Evolutionary conservation across 2,113 vertebrate species (phyloP), one percentile per base, ranked within the genome.

Genomic region (Chionodraco myersi): DNA sequence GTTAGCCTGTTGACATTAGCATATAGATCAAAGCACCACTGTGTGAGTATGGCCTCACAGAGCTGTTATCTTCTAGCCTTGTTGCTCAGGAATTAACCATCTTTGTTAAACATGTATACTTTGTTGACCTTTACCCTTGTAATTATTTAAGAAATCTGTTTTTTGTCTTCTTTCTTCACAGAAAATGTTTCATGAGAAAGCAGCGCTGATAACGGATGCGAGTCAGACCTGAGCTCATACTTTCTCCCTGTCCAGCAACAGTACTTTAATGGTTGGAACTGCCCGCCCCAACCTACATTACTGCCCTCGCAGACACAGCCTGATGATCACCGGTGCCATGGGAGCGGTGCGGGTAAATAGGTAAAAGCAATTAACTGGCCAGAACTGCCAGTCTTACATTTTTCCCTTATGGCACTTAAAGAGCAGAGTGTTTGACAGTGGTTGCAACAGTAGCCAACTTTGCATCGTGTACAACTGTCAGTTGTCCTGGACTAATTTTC

Each of bases 281-380:
- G 83, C 85, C 78, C 80, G 85, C 84, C 90, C 90, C 84, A 88
- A 84, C 86, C 89, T 92, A 57, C 87, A 91, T 83, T 92, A 91
- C 89, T 93, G 89, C 90, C 86, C 88, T 57, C 73, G 86, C 90
- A 91, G 84, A 92, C 83, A 90, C 73, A 93, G 87, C 82, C 91
- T 92, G 90, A 94, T 91, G 88, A 91, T 94, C 91, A 89, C 85
- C 26, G 85, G 90, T 84, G 90, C 93, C 88, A 95, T 95, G 94
- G 93, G 93, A 90, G 90, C 94, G 59, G 94, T 94, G 91, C 83
- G 93, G 77, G 91, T 91, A 76, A 94, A 93, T 87, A 94, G 94
- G 94, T 94, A 82, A 74, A 75, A 62, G 14, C 47, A 59, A 14
- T 18, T 21, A 79, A 54, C 48, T 8, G 16, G 12, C 10, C 16